Conservation (phyloP, 2,113 vertebrate genomes). For the Leiothrix lutea region DNA sequence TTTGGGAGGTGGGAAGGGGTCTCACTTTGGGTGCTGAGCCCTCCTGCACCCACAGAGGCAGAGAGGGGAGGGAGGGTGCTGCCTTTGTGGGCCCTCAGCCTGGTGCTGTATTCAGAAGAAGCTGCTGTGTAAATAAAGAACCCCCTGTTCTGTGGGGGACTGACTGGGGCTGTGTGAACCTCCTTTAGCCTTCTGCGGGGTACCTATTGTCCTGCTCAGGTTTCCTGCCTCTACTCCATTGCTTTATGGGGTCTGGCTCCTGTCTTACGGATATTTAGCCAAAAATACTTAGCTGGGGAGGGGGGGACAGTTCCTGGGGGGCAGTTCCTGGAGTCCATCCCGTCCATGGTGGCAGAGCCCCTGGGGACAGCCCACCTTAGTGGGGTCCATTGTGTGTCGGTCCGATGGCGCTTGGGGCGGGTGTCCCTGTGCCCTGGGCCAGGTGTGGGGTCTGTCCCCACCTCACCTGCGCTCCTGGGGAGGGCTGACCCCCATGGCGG, state of each 20-base stretch:
- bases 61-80: not conserved
- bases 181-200: accelerated
- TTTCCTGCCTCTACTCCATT: accelerated
- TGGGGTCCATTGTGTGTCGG: no score
- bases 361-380: no score
- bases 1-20: not conserved
- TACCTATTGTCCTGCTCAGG: not conserved
- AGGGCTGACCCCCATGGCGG: no score
- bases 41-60: not conserved
- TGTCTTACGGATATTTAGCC: accelerated
- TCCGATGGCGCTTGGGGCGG: no score
- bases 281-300: not conserved
- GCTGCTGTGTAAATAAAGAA: slow-evolving; percentile 34
- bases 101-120: not conserved
- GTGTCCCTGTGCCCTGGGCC: no score
- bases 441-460: no score
- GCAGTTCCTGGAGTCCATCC: no score
- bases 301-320: no score
- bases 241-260: not conserved
- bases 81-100: no score
- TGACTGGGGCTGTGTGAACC: not conserved
- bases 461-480: no score
- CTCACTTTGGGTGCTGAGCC: not conserved
- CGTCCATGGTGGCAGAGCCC: no score
- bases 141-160: accelerated